Evolutionary conservation across 2,113 vertebrate genomes (phyloP), one percentile per base, ranked within the genome.

Genomic region (Balaeniceps rex): DNA sequence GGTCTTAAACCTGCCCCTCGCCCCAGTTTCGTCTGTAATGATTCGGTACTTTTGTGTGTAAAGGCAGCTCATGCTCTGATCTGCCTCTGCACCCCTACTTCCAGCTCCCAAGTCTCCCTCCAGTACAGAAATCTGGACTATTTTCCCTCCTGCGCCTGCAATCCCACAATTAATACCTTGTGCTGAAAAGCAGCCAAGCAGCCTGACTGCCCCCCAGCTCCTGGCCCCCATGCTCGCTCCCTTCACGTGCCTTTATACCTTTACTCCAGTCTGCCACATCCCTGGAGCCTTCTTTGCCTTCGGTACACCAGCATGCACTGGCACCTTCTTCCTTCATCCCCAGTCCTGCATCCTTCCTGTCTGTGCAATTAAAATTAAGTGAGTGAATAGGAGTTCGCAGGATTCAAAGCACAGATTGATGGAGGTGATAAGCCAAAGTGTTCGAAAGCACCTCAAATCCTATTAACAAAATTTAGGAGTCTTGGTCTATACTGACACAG

Each of bases 201-300:
- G 17, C 31, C 64, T 77, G 68, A 52, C 4, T 78, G 28, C 19
- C 10, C 19, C 10, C 4, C 31, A 47, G 38, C 58, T 63, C 34
- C 29, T 64, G 33, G 2, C 12, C 9, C 6, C 19, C 0, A 0
- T 8, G 34, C 58, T 69, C 81, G 11, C 28, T 47, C 16, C 46
- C 42, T 81, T 93, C 28, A 52, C 34, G 19, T 78, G 24, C 40
- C 60, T 80, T 91, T 55, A 11, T 46, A 14, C 6, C 36, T 77
- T 74, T 44, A 21, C 10, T 75, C 25, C 28, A 13, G 4, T 40
- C 40, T 7, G 3, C 34, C 29, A 11, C 51, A 21, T n/a, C 31
- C 23, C 46, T 82, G 40, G 19, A 70, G 36, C 51, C 34, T 87
- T 80, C 34, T 87, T 80, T 69, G 4, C 4, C 44, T 75, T 52